A percentile compares a stretch with the other conserved stretches of the same genome.
Evolutionary conservation across 2,888 invertebrate species (phyloP).

Genomic region (Muscina levida): DNA sequence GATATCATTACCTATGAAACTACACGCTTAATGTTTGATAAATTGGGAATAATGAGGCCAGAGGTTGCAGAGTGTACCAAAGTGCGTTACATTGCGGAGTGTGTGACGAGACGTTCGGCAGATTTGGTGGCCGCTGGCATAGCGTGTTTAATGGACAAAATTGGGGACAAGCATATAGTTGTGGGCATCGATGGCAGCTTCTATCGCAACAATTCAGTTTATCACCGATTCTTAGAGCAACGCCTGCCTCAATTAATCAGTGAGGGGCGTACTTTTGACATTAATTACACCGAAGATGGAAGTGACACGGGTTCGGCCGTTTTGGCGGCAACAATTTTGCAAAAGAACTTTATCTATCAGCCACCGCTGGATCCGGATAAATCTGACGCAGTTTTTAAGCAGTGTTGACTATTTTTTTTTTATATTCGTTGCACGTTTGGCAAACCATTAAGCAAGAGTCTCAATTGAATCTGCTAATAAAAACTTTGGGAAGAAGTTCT

Average conservation of each 20-base stretch:
- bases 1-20: conserved; percentile 86
- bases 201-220: conserved; percentile 2
- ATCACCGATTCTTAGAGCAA: neutral
- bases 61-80: conserved; percentile 92
- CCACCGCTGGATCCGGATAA: no score
- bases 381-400: no score
- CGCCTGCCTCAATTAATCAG: neutral
- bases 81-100: conserved; percentile 93
- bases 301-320: conserved; percentile 39
- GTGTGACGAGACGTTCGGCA: conserved; percentile 93
- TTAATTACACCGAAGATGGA: conserved; percentile 18
- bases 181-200: conserved; percentile 81
- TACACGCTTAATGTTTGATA: conserved; percentile 89
- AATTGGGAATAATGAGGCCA: conserved; percentile 83
- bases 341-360: conserved; percentile 28
- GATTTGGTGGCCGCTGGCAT: conserved; percentile 93
- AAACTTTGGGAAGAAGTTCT: no score
- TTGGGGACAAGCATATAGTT: conserved; percentile 89
- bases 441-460: no score
- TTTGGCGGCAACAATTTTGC: conserved; percentile 20
- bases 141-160: conserved; percentile 92
- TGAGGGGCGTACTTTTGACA: conserved; percentile 19
- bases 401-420: no score
- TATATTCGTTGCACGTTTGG: no score
- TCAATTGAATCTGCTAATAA: no score